Evolutionary conservation across 2,888 invertebrate genomes (phyloP).

Genomic region (Seladonia tumulorum): DNA sequence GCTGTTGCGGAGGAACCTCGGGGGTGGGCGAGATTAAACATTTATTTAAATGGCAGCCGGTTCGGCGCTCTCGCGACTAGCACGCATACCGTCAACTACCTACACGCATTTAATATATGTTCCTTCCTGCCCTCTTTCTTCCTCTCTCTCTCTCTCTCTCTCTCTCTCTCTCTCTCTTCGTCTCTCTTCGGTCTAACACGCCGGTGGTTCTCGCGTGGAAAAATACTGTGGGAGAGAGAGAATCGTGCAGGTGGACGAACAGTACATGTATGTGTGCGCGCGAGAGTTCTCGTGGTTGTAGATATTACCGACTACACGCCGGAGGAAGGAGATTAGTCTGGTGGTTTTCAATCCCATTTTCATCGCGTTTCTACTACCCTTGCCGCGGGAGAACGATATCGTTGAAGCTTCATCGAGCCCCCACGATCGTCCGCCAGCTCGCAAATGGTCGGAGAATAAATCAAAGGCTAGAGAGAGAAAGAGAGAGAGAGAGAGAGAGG

Average conservation of each 20-base stretch:
- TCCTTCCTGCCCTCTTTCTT: constrained; percentile 19
- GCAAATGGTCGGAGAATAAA: constrained; percentile 74
- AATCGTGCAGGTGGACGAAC: constrained; percentile 63
- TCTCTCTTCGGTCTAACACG: constrained; percentile 4
- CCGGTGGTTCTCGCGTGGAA: constrained; percentile 44
- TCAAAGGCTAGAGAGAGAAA: constrained; percentile 70
- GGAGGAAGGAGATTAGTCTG: constrained; percentile 80
- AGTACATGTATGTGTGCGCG: constrained; percentile 39
- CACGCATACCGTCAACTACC: constrained; percentile 68
- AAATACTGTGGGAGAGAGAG: constrained; percentile 45
- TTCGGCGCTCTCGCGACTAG: constrained; percentile 70
- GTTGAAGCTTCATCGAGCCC: constrained; percentile 68
- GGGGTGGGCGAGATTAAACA: constrained; percentile 83
- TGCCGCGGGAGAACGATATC: constrained; percentile 64
- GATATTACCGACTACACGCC: constrained; percentile 68
- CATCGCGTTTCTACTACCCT: constrained; percentile 76
- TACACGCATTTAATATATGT: constrained; percentile 70
- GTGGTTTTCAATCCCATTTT: constrained; percentile 84
- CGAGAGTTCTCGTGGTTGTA: constrained; percentile 43
- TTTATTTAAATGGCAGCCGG: constrained; percentile 83
- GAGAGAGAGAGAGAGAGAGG: constrained; percentile 6
- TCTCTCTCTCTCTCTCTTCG: background rate
- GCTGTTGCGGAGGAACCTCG: constrained; percentile 25
- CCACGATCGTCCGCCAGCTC: constrained; percentile 53
- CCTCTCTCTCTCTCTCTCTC: background rate